Base-by-base conservation (phyloP, 2,888 invertebrate genomes). In the Phengaris arion region DNA sequence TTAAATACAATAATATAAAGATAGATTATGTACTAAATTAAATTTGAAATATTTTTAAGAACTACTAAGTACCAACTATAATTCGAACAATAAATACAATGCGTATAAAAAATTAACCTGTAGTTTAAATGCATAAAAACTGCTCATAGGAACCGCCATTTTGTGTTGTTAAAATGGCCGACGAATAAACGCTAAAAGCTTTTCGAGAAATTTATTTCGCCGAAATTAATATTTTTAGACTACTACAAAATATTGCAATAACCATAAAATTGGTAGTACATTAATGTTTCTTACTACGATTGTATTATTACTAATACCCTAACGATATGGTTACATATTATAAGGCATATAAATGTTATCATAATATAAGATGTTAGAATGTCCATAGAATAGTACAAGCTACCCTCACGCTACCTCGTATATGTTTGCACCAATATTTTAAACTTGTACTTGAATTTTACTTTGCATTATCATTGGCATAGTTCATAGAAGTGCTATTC, bases 261-360 rank as follows among this genome's bases (percentile, higher is more conserved):
- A 54, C 72, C 52, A 72, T 35, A 52, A 54, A 54, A 54, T 2
- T 35, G 54, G 35, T 35, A 72, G 35, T 72, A 52, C 70, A 22
- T 57, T 59, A 72, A 79, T 10, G 78, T 79, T 78, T 80, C 75
- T 79, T 79, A 79, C 77, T 79, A 76, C 81, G 84, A 83, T 89
- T 90, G 89, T 86, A 90, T 91, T 86, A 90, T 91, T 89, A 88
- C 82, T 74, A 91, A 91, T 89, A 91, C 90, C 91, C 91, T 91
- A 92, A 93, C 91, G 93, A 92, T 93, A 93, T 92, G 93, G 90
- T 82, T 83, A 89, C 87, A 85, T 85, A 85, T 92, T 85, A 85
- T 92, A 93, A 93, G 93, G 93, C 93, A 92, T 92, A 91, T 85
- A 82, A 84, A 89, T 93, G 92, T 92, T 92, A 93, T 93, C 90